Evolutionary conservation across 2,888 invertebrate genomes (phyloP).

Genomic region (Agrilus cyanescens): DNA sequence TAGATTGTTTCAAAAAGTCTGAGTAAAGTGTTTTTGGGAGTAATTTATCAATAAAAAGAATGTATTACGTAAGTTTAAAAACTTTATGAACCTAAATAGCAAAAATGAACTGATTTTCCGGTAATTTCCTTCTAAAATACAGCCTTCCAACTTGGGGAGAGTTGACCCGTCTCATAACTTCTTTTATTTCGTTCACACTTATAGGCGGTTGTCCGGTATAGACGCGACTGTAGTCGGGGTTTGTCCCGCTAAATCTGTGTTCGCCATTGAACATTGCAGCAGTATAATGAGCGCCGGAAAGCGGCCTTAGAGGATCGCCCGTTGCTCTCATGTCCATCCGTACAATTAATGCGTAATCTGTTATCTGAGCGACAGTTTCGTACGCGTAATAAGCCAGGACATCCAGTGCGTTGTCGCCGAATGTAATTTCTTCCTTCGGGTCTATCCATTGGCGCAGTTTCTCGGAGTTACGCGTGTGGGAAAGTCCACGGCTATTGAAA

Average conservation of each 20-base stretch:
- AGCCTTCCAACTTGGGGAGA: conserved; percentile 45
- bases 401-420: conserved; percentile 55
- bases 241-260: conserved; percentile 33
- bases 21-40: too few relatives aligned
- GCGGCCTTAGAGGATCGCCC: conserved; percentile 58
- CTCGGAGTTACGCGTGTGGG: conserved; percentile 22
- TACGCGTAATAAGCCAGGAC: conserved; percentile 77
- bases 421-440: conserved; percentile 47
- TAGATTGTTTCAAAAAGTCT: too few relatives aligned
- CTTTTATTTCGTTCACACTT: conserved; percentile 69
- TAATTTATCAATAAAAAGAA: too few relatives aligned
- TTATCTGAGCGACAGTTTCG: conserved; percentile 81
- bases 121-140: conserved; percentile 37
- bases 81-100: too few relatives aligned
- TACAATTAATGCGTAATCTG: conserved; percentile 72
- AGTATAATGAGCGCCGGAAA: conserved; percentile 53
- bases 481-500: conserved; percentile 39
- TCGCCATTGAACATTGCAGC: conserved; percentile 47
- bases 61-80: too few relatives aligned
- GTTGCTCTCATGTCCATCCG: conserved; percentile 62
- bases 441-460: conserved; percentile 54
- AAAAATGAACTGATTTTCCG: conserved; percentile 28
- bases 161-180: conserved; percentile 65
- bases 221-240: conserved; percentile 40
- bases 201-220: conserved; percentile 59